phyloP scores from a whole-genome alignment of 1,140 invertebrate genomes.

The Drosophila carrolli region DNA sequence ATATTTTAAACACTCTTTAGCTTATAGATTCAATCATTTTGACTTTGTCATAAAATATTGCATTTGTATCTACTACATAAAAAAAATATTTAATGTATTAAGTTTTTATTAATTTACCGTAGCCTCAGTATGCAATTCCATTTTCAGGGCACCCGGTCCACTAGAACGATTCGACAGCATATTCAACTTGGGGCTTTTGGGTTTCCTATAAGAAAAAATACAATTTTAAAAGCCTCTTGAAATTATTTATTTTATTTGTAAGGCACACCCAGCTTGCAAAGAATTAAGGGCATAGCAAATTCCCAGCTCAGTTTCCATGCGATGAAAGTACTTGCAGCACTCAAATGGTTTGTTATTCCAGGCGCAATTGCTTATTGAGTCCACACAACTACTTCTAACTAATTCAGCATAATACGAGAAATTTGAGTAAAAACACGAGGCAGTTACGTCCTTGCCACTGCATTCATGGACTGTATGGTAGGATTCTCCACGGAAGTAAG shows the following conservation, averaged over 20 bases:
- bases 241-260: background rate
- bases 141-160: slow-evolving; percentile 86
- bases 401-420: slow-evolving; percentile 86
- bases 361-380: slow-evolving; percentile 86
- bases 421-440: slow-evolving; percentile 86
- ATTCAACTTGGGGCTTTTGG: slow-evolving; percentile 59
- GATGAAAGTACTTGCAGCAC: slow-evolving; percentile 88
- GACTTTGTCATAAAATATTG: too few relatives aligned
- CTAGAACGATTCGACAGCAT: slow-evolving; percentile 85
- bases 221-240: background rate
- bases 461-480: slow-evolving; percentile 89
- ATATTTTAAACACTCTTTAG: too few relatives aligned
- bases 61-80: too few relatives aligned
- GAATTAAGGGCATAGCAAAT: slow-evolving; percentile 88
- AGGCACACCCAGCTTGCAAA: slow-evolving; percentile 85
- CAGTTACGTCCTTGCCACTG: slow-evolving; percentile 83
- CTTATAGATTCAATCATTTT: too few relatives aligned
- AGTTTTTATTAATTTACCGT: slow-evolving; percentile 83
- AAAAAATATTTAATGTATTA: background rate
- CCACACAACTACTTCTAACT: slow-evolving; percentile 87
- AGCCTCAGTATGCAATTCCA: slow-evolving; percentile 86
- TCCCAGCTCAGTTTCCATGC: slow-evolving; percentile 88
- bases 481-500: slow-evolving; percentile 88
- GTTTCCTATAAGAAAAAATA: slow-evolving; percentile 34
- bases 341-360: slow-evolving; percentile 88